phyloP scores from a whole-genome alignment of 2,888 invertebrate genomes.

The Idaea dimidiata region DNA sequence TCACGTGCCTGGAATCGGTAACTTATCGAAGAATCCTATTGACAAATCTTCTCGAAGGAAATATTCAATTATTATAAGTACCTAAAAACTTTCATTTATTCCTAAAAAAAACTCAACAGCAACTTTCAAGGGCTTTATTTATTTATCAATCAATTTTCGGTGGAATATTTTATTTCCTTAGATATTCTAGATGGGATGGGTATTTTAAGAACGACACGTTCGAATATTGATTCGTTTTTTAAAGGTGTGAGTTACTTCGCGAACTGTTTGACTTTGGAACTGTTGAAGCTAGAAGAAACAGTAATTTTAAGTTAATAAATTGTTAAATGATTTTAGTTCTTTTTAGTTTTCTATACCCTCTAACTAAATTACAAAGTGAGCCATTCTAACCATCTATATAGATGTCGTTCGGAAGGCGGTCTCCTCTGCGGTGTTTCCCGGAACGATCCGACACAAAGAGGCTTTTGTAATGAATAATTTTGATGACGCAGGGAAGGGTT shows the following conservation, averaged over 20 bases:
- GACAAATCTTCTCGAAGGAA: background rate
- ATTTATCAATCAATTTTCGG: background rate
- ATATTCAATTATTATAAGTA: background rate
- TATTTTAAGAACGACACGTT: no score
- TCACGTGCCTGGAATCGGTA: background rate
- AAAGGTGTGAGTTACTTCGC: no score
- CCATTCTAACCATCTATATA: slow-evolving; percentile 19
- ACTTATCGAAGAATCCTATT: background rate
- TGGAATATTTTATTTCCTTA: no score
- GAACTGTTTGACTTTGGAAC: no score
- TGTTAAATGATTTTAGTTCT: no score
- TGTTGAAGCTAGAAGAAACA: no score
- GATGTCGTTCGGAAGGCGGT: slow-evolving; percentile 19
- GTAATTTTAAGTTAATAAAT: no score
- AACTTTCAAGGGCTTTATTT: background rate
- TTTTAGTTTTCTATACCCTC: no score
- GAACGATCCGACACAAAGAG: slow-evolving; percentile 30
- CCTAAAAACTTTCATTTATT: background rate
- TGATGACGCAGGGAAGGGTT: slow-evolving; percentile 21
- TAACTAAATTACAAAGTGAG: background rate
- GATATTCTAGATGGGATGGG: no score
- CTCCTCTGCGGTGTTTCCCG: slow-evolving; percentile 28
- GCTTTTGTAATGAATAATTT: slow-evolving; percentile 32
- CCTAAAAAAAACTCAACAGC: background rate
- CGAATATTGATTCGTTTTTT: no score